Evolutionary conservation across 2,797 vertebrate species (phyloP).

Genomic region (Spinus pinus): DNA sequence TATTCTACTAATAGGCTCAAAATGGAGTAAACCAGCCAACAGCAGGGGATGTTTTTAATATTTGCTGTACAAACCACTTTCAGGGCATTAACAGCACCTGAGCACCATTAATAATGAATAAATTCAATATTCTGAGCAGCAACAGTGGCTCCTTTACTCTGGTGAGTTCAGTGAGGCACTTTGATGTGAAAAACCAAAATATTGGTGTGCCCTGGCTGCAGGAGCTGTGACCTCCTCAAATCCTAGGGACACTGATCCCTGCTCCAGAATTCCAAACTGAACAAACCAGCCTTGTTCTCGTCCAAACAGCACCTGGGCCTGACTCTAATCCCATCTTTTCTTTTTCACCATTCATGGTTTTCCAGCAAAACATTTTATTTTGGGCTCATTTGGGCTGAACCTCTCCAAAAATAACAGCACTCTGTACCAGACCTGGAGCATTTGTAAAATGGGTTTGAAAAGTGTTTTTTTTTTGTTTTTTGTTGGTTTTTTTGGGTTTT

Average conservation of each 20-base stretch:
- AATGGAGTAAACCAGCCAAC: not conserved
- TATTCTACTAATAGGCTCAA: not conserved
- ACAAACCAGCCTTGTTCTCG: not conserved
- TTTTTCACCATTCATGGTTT: not conserved
- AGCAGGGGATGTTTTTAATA: not conserved
- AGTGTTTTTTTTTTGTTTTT: not conserved
- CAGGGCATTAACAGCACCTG: not conserved
- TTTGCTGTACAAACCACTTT: not conserved
- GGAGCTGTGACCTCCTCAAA: not conserved
- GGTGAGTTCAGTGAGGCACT: not conserved
- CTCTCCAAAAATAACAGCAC: slow-evolving; percentile 30
- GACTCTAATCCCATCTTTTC: not conserved
- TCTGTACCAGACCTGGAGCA: not conserved
- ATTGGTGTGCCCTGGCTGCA: not conserved
- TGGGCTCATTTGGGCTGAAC: not conserved
- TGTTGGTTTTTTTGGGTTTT: not conserved
- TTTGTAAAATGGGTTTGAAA: not conserved
- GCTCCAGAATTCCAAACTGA: not conserved
- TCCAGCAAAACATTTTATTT: slow-evolving; percentile 20
- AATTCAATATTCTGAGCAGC: not conserved
- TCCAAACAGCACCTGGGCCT: not conserved
- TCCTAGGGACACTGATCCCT: not conserved
- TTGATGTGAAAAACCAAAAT: not conserved
- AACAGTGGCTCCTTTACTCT: not conserved
- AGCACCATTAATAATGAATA: not conserved